Evolutionary conservation across 2,797 vertebrate genomes (phyloP).

Genomic region (Zonotrichia albicollis): DNA sequence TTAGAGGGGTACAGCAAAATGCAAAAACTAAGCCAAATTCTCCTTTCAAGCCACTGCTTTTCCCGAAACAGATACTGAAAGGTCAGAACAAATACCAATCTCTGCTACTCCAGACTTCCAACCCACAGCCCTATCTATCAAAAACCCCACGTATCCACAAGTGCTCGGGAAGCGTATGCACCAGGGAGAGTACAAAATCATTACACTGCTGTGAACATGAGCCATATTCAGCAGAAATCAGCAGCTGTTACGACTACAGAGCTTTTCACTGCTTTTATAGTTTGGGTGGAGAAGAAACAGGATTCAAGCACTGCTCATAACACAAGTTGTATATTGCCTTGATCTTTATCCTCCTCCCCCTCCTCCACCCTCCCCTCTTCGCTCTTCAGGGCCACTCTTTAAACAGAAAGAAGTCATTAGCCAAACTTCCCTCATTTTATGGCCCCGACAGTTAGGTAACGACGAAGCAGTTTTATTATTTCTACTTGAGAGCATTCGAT

Average conservation of each 20-base stretch:
- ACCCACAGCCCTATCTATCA: not conserved
- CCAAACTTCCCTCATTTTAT: constrained; percentile 57
- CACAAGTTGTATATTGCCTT: constrained; percentile 64
- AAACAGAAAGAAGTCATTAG: constrained; percentile 63
- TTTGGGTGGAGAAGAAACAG: constrained; percentile 55
- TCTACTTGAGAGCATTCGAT: constrained; percentile 14
- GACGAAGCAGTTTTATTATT: constrained; percentile 56
- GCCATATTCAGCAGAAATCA: constrained; percentile 55
- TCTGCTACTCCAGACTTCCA: not conserved
- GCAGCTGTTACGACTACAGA: constrained; percentile 38
- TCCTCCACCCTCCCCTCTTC: not conserved
- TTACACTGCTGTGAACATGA: constrained; percentile 15
- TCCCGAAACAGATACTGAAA: not conserved
- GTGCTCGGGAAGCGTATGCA: not conserved
- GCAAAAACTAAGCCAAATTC: not conserved
- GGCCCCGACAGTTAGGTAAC: constrained; percentile 39
- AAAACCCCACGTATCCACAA: not conserved
- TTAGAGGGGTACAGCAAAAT: not conserved
- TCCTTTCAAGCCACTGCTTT: not conserved
- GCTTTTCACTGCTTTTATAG: constrained; percentile 53
- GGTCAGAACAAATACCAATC: not conserved
- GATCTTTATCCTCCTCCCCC: constrained; percentile 25
- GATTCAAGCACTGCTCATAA: constrained; percentile 53
- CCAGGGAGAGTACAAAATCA: constrained; percentile 13
- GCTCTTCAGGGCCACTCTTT: constrained; percentile 55